Conservation (phyloP, 2,797 vertebrate genomes). For the Xiphophorus birchmanni region DNA sequence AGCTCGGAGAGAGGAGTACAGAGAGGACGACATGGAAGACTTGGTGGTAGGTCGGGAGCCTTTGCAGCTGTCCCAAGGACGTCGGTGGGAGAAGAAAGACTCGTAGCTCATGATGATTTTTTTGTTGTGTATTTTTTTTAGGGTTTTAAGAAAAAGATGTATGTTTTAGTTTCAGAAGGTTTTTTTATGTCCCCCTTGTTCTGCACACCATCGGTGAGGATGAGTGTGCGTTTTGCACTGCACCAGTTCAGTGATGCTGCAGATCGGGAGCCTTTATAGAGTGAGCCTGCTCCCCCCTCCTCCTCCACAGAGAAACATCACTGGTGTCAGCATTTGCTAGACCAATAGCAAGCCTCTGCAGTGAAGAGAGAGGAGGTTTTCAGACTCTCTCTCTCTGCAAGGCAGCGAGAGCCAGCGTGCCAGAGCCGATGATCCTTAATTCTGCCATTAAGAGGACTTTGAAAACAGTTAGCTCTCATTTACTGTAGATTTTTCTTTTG, state of each 20-base stretch:
- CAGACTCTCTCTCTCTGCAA: slow-evolving; percentile 59
- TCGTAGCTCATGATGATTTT: slow-evolving; percentile 83
- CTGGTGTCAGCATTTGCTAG: slow-evolving; percentile 66
- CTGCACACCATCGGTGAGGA: slow-evolving; percentile 86
- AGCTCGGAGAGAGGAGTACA: slow-evolving; percentile 66
- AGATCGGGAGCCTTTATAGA: slow-evolving; percentile 81
- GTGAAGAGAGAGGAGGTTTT: slow-evolving; percentile 64
- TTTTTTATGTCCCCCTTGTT: slow-evolving; percentile 85
- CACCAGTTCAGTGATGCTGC: slow-evolving; percentile 87
- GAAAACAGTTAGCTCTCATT: neutral
- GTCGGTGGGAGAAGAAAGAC: slow-evolving; percentile 72
- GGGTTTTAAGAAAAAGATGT: slow-evolving; percentile 68
- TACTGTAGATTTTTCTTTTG: neutral
- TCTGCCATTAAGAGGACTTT: neutral
- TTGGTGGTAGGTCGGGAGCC: slow-evolving; percentile 63
- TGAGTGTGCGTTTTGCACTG: slow-evolving; percentile 83
- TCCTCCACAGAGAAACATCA: slow-evolving; percentile 55
- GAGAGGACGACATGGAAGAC: slow-evolving; percentile 67
- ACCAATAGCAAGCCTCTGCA: slow-evolving; percentile 81
- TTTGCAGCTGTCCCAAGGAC: slow-evolving; percentile 79
- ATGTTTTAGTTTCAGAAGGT: slow-evolving; percentile 70
- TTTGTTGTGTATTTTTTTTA: slow-evolving; percentile 66
- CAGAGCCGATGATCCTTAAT: slow-evolving; percentile 38
- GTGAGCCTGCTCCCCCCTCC: slow-evolving; percentile 34
- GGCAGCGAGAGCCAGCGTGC: slow-evolving; percentile 28